Evolutionary conservation across 2,888 invertebrate species (phyloP).

Genomic region (Metellina segmentata): DNA sequence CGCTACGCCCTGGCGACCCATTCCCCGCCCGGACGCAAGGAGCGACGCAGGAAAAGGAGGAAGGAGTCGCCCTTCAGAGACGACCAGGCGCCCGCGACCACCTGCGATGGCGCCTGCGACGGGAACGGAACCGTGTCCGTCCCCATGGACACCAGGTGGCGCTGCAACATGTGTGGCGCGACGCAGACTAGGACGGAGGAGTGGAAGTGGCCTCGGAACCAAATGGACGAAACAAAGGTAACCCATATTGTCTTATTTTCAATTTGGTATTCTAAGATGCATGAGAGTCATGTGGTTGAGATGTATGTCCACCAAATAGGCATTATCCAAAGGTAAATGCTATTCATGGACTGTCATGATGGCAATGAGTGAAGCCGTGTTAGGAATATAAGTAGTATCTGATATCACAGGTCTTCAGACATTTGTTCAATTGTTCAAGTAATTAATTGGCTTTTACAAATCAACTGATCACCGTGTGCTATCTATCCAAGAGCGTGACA

Average conservation of each 20-base stretch:
- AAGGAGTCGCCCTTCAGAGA: not conserved
- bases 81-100: conserved; percentile 4
- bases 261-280: too few species aligned
- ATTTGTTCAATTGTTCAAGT: too few species aligned
- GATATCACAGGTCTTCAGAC: too few species aligned
- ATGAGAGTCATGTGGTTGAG: too few species aligned
- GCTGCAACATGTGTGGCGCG: conserved; percentile 70
- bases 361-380: too few species aligned
- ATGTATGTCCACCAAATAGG: too few species aligned
- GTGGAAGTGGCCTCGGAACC: conserved; percentile 49
- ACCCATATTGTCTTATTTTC: not conserved
- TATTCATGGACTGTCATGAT: too few species aligned
- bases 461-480: too few species aligned
- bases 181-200: conserved; percentile 43
- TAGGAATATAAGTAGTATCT: too few species aligned
- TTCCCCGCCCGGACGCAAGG: not conserved
- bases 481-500: too few species aligned
- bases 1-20: conserved; percentile 65
- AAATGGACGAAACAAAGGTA: conserved; percentile 53
- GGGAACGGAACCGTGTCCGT: conserved; percentile 17
- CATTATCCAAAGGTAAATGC: too few species aligned
- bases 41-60: conserved; percentile 14
- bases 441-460: too few species aligned
- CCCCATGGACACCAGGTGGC: conserved; percentile 36
- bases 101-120: conserved; percentile 45